Base-by-base conservation (phyloP, 2,797 vertebrate species). In the Eurystomus glaucurus region DNA sequence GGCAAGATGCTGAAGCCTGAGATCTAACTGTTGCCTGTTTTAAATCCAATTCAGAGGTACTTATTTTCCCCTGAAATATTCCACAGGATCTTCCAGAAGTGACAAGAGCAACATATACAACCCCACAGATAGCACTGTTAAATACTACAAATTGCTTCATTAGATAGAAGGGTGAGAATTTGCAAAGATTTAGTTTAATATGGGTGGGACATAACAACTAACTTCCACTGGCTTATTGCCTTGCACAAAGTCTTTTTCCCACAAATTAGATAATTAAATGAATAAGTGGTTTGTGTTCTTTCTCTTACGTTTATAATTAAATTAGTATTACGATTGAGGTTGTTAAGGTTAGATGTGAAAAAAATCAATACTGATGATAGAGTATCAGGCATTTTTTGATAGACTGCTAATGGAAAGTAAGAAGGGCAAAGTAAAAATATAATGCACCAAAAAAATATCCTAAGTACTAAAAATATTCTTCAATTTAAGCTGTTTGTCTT, bases 51-150 rank as follows among this genome's bases (percentile, higher is more conserved):
- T 62, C 22, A 68, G 20, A 37, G 17, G 9, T 58, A 28, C 5
- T 43, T 51, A 31, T 65, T 57, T 90, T 65, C 11, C 18, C 9
- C 9, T 2, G 6, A 61, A 4, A 71, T 77, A 50, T 29, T 14
- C 39, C 23, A 69, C 10, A 17, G 3, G 3, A 14, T 58, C 39
- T 46, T 86, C 46, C 22, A 77, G 25, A 76, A 81, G 5, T 11
- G 29, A 17, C 2, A 77, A 71, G 57, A 58, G 1, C 22, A 55
- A 18, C 52, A 41, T 39, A 28, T 51, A 31, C 52, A 62, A 51
- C 0, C 6, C 22, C 6, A n/a, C 7, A 21, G 9, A 64, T 2
- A 57, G 3, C 17, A n/a, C 19, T 61, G 14, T 13, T 76, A 39
- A 57, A 64, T 48, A n/a, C 37, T 57, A 39, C 10, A 45, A 50